These are phyloP conservation scores for Lasioglossum villosulum DNA, from an alignment of 2,888 invertebrate species.

Conservation along the genomic window DNA sequence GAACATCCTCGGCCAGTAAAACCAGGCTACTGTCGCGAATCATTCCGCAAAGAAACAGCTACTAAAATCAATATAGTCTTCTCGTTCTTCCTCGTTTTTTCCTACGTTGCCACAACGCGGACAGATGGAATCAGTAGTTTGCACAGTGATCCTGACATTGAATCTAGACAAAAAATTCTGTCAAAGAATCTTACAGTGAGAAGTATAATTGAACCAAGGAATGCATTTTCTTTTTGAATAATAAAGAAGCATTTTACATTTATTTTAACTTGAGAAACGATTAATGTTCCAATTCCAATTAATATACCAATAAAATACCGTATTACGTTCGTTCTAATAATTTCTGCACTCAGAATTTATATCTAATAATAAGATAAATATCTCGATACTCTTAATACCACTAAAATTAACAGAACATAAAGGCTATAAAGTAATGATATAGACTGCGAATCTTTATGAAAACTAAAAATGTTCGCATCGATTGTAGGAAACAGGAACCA, in stretches of 20 bases:
- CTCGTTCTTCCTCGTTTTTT: neutral
- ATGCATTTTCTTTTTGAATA: neutral
- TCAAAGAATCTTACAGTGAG: neutral
- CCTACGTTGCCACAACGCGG: neutral
- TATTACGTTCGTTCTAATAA: too few species aligned
- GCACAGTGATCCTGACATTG: neutral
- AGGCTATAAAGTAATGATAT: too few species aligned
- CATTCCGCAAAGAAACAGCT: neutral
- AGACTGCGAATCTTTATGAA: too few species aligned
- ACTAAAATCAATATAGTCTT: conserved; percentile 17
- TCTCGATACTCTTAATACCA: too few species aligned
- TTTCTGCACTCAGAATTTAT: too few species aligned
- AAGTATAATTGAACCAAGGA: neutral
- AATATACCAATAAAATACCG: too few species aligned
- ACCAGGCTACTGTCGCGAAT: neutral
- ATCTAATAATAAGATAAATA: too few species aligned
- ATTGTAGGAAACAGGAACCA: too few species aligned
- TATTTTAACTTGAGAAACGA: neutral
- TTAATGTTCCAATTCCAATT: neutral
- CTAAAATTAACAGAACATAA: too few species aligned
- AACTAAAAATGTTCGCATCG: too few species aligned
- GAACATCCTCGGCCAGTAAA: conserved; percentile 21
- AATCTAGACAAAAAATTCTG: neutral
- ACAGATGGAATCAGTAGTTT: neutral
- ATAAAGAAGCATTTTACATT: neutral